phyloP scores from a whole-genome alignment of 2,113 vertebrate species.

The Sinocyclocheilus rhinocerous region DNA sequence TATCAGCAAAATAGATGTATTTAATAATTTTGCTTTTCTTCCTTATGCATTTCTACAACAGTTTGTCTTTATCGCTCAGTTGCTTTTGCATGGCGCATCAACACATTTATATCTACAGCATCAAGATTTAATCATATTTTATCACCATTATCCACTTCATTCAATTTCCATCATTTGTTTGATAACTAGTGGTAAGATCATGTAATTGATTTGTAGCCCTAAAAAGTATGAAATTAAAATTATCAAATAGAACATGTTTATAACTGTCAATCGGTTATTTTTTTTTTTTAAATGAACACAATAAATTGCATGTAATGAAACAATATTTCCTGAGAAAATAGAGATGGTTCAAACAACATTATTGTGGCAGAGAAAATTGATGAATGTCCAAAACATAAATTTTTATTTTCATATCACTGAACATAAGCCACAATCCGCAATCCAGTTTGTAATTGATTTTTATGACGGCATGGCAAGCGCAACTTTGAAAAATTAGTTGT shows the following conservation, averaged over 20 bases:
- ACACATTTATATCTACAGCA: not conserved
- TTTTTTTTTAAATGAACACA: not conserved
- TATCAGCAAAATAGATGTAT: not conserved
- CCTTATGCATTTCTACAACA: not conserved
- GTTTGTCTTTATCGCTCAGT: not conserved
- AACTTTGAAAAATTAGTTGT: not conserved
- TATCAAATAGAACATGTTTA: not conserved
- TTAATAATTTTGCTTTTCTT: not conserved
- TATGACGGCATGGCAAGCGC: too few species aligned
- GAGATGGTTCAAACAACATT: not conserved
- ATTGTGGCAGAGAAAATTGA: not conserved
- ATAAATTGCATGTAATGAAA: not conserved
- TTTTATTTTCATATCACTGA: not conserved
- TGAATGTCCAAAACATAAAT: too few species aligned
- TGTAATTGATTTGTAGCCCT: not conserved
- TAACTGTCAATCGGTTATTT: not conserved
- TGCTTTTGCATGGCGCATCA: not conserved
- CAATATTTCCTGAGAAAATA: not conserved
- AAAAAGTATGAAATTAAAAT: not conserved
- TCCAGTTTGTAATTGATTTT: not conserved
- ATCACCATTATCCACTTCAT: not conserved
- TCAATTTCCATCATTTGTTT: not conserved
- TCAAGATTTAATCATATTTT: constrained; percentile 15
- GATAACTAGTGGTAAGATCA: not conserved
- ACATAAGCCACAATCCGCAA: not conserved